Base-by-base conservation (phyloP, 2,113 vertebrate species). In the Meles meles region DNA sequence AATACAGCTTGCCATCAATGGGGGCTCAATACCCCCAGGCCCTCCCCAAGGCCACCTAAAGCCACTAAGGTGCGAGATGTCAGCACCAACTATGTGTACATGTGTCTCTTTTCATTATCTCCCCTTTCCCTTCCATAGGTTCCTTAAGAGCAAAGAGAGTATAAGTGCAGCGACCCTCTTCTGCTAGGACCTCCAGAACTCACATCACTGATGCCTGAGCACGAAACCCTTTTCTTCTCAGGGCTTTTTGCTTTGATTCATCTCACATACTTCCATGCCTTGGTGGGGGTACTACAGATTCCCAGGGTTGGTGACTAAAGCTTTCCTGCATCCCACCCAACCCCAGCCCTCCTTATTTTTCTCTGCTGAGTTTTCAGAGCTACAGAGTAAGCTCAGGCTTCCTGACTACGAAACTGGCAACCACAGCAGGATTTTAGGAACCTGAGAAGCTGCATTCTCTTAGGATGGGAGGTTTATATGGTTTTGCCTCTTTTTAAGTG, bases 341-440 rank as follows among this genome's bases (percentile, higher is more conserved):
- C 13, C 42, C 94, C 67, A 84, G 63, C 47, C 77, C 13, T 39
- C 34, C 80, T 76, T 93, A 65, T n/a, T 95, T 88, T 71, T n/a
- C 92, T 90, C 83, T 27, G n/a, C 23, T 37, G 67, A 37, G n/a
- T 59, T 95, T 94, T 49, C 7, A 2, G 63, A 94, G 80, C 65
- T 47, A 81, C 71, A 85, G 74, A 25, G 52, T 81, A 74, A 74
- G 97, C 49, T 92, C 84, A 7, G 44, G 23, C 88, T 98, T 97
- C 98, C 90, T 96, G 88, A 97, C 0, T 23, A 97, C 69, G 97
- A 97, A 97, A 84, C 90, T 8, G 0, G 84, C 97, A 98, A 61
- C 93, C 77, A 74, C n/a, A 2, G 27, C 52, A 74, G 52, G 57
- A 94, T 88, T 94, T 93, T 63, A 94, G 83, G 74, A 98, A 93